A percentile compares a stretch with the other conserved stretches of the same genome.
Conservation (phyloP, 2,888 invertebrate genomes). For the Dexiosoma caninum region DNA sequence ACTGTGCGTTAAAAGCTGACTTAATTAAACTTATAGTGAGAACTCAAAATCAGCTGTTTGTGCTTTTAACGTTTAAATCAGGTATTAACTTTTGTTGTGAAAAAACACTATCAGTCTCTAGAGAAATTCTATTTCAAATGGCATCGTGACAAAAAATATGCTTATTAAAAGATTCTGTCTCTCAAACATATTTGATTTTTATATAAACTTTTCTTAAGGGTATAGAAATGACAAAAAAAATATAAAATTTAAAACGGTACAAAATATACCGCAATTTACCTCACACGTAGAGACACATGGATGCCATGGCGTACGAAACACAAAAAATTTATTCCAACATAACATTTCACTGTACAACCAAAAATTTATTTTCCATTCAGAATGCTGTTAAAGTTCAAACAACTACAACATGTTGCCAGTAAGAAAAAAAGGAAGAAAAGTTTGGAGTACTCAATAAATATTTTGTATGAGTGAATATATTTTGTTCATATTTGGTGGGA, state of each 20-base stretch:
- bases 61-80: too few species aligned
- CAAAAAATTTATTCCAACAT: conserved; percentile 34
- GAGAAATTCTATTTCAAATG: too few species aligned
- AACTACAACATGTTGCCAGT: neutral
- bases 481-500: neutral
- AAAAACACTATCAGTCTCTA: too few species aligned
- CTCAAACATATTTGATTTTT: too few species aligned
- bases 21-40: too few species aligned
- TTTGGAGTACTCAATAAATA: neutral
- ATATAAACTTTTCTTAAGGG: too few species aligned
- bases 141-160: too few species aligned
- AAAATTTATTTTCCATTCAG: conserved; percentile 50
- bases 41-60: too few species aligned
- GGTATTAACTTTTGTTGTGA: too few species aligned
- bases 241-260: neutral
- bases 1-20: too few species aligned
- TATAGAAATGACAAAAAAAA: too few species aligned
- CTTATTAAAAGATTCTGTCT: too few species aligned
- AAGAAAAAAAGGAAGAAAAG: neutral
- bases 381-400: conserved; percentile 22
- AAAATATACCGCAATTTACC: neutral
- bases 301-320: conserved; percentile 15
- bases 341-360: conserved; percentile 41
- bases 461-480: neutral
- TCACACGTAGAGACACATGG: conserved; percentile 10